Evolutionary conservation across 1,140 invertebrate species (phyloP), one percentile per base, ranked within the genome.

Genomic region (Cyphomyrmex costatus): DNA sequence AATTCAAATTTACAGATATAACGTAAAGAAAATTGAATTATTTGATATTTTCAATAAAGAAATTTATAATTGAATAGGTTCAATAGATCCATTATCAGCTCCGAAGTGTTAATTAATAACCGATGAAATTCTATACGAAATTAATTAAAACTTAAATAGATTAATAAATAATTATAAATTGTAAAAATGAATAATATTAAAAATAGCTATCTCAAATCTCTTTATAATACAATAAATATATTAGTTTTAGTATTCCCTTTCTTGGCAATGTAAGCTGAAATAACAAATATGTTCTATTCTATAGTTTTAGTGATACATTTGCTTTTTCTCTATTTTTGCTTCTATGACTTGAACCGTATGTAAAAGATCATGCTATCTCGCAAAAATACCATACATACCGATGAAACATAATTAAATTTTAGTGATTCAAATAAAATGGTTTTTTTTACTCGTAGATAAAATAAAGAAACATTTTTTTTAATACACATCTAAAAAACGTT

Each of bases 381-480:
- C 16, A 16, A 46, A 30, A 8, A 58, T 24, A n/a, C n/a, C n/a
- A n/a, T n/a, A n/a, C 10, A 8, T 8, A 16, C 6, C 53, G 21
- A 42, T 58, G 8, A 10, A 58, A 60, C 21, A n/a, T n/a, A 42
- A 36, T 76, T 19, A 27, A 76, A n/a, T 60, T 42, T 19, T 27
- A 21, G 27, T 61, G 8, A 60, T 2, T 33, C 53, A 12, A 76
- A 76, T 42, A n/a, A 24, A 60, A 42, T 10, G 12, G 19, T 5
- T n/a, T 73, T 51, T 53, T n/a, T 1, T 53, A n/a, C 2, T 1
- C 4, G n/a, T n/a, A 21, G 12, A 6, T 33, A 76, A 76, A 76
- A 24, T 21, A n/a, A 74, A 12, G 12, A 73, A 71, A 73, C 53
- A 30, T 53, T 30, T 65, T 36, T 65, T 65, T 33, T 27, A n/a